phyloP scores from a whole-genome alignment of 2,888 invertebrate genomes.

The Meta bourneti region DNA sequence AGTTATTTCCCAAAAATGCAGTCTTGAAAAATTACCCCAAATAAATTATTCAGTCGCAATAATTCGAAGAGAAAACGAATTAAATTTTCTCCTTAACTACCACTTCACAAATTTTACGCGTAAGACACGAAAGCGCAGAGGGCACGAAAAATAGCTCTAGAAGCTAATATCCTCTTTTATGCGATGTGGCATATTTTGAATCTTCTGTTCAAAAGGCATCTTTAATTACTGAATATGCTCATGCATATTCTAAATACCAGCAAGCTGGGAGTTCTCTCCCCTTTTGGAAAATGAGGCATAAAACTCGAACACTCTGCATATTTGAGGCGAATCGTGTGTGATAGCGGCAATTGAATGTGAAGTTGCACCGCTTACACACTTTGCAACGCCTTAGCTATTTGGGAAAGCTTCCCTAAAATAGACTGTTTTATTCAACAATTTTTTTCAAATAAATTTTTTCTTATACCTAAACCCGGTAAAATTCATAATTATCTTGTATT shows the following conservation, averaged over 20 bases:
- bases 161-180: constrained; percentile 12
- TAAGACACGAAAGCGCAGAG: neutral
- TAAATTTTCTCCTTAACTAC: no score
- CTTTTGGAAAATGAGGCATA: neutral
- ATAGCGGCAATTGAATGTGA: neutral
- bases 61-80: no score
- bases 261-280: neutral
- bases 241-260: neutral
- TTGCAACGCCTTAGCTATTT: neutral
- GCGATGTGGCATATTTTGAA: constrained; percentile 3
- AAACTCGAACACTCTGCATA: neutral
- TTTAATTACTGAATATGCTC: no score
- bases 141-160: neutral
- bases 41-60: no score
- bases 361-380: neutral
- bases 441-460: no score
- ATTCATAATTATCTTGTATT: no score
- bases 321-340: neutral
- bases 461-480: no score
- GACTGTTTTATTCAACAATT: no score
- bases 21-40: no score
- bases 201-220: neutral
- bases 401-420: no score
- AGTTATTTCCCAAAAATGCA: no score
- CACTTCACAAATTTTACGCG: no score